Percentiles rank a stretch among this genome's conserved stretches.
These are phyloP conservation scores for Parascotia fuliginaria DNA, from an alignment of 2,888 invertebrate genomes.

Conservation along the genomic window DNA sequence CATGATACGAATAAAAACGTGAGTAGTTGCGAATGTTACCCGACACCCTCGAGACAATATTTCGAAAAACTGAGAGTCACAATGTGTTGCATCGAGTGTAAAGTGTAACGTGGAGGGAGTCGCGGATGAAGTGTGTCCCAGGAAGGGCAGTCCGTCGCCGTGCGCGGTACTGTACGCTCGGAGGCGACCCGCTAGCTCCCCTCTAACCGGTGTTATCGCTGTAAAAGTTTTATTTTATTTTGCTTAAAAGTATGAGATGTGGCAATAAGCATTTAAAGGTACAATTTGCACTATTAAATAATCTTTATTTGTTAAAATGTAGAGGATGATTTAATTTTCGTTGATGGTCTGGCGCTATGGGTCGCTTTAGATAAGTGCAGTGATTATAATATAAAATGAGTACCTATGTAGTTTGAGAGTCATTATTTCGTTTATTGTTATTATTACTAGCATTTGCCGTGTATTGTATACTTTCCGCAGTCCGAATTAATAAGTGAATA, in stretches of 20 bases:
- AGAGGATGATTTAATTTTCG: slow-evolving; percentile 42
- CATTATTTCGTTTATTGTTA: slow-evolving; percentile 7
- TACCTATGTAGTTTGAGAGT: slow-evolving; percentile 9
- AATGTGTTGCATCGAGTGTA: slow-evolving; percentile 13
- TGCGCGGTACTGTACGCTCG: slow-evolving; percentile 7
- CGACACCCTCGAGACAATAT: slow-evolving; percentile 26
- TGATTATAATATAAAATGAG: slow-evolving; percentile 4
- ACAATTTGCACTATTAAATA: slow-evolving; percentile 57
- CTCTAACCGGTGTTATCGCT: slow-evolving; percentile 24
- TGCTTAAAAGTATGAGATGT: slow-evolving; percentile 40
- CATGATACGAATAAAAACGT: slow-evolving; percentile 10
- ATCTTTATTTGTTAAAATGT: slow-evolving; percentile 46
- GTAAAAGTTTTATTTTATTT: slow-evolving; percentile 29
- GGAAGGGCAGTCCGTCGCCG: too few relatives aligned
- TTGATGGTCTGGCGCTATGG: slow-evolving; percentile 48
- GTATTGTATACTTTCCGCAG: background rate
- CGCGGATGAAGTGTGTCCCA: background rate
- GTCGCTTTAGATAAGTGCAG: slow-evolving; percentile 18
- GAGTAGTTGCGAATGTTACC: slow-evolving; percentile 21
- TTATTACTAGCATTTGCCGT: slow-evolving; percentile 23
- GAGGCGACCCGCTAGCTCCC: slow-evolving; percentile 21
- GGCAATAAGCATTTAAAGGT: slow-evolving; percentile 63
- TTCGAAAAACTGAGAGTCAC: slow-evolving; percentile 24
- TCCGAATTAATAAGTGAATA: background rate
- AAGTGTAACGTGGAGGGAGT: slow-evolving; percentile 10